Percentiles rank a stretch among this genome's conserved stretches.
These are phyloP conservation scores for Oncorhynchus mykiss DNA, from an alignment of 2,113 vertebrate genomes.

Conservation along the genomic window DNA sequence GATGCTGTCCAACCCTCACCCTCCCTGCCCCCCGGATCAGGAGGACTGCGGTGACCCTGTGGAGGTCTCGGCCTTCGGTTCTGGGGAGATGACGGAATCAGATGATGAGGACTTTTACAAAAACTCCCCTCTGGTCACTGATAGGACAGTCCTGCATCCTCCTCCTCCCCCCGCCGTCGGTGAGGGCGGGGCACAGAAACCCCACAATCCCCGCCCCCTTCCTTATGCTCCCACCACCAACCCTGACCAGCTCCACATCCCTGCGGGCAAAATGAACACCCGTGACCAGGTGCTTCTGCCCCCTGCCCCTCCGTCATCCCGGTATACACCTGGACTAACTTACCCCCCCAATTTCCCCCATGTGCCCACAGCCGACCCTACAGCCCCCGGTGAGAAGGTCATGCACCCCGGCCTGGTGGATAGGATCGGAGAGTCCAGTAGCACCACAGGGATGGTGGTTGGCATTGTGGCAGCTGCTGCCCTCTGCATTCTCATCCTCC, in stretches of 20 bases:
- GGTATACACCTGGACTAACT: slow-evolving; percentile 83
- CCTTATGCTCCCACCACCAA: slow-evolving; percentile 79
- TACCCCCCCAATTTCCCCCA: slow-evolving; percentile 86
- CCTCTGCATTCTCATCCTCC: slow-evolving; percentile 96
- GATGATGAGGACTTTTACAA: slow-evolving; percentile 95
- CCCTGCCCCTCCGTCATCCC: slow-evolving; percentile 82
- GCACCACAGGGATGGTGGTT: slow-evolving; percentile 96
- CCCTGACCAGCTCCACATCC: slow-evolving; percentile 82
- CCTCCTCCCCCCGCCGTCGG: slow-evolving; percentile 72
- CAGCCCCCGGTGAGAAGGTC: slow-evolving; percentile 82
- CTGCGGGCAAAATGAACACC: slow-evolving; percentile 93
- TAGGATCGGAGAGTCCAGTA: slow-evolving; percentile 92
- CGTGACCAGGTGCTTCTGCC: slow-evolving; percentile 87
- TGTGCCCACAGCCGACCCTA: slow-evolving; percentile 92
- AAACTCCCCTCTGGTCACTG: slow-evolving; percentile 89
- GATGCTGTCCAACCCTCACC: slow-evolving; percentile 72
- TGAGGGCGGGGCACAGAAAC: slow-evolving; percentile 75
- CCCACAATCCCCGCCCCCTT: slow-evolving; percentile 69
- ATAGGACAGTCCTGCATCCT: slow-evolving; percentile 87
- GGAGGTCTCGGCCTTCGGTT: slow-evolving; percentile 91
- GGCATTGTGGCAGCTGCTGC: slow-evolving; percentile 94
- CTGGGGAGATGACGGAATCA: slow-evolving; percentile 90
- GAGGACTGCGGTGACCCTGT: slow-evolving; percentile 91
- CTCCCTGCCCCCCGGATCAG: slow-evolving; percentile 87
- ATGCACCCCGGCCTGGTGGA: slow-evolving; percentile 85